phyloP scores from a whole-genome alignment of 2,797 vertebrate genomes.

The Nannoperca obscura region DNA sequence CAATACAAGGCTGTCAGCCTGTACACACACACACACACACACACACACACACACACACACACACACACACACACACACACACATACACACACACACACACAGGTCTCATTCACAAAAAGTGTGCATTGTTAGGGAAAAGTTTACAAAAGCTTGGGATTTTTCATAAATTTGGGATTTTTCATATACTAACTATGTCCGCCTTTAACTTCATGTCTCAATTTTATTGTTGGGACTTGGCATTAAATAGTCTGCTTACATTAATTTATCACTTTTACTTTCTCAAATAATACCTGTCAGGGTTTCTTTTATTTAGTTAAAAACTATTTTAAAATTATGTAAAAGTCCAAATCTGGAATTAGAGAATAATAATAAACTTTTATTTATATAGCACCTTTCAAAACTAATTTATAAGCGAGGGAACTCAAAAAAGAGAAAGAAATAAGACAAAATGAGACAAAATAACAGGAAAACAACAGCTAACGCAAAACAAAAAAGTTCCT shows the following conservation, averaged over 20 bases:
- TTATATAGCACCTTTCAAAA: too few relatives aligned
- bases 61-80: slow-evolving; percentile 1
- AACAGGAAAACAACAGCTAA: too few relatives aligned
- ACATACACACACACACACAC: slow-evolving; percentile 1
- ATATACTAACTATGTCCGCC: neutral
- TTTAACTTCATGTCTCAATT: slow-evolving; percentile 2
- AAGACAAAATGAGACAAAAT: too few relatives aligned
- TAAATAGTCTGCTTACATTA: neutral
- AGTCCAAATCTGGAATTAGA: neutral
- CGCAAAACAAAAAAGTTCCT: too few relatives aligned
- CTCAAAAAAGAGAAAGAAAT: too few relatives aligned
- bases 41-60: slow-evolving; percentile 15
- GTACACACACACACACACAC: slow-evolving; percentile 12
- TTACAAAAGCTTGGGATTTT: neutral
- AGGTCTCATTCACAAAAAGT: slow-evolving; percentile 22
- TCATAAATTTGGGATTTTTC: too few relatives aligned
- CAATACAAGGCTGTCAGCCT: slow-evolving; percentile 49
- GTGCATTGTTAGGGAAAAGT: slow-evolving; percentile 1
- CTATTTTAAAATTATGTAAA: neutral
- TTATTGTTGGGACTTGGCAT: slow-evolving; percentile 8
- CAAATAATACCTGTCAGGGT: neutral
- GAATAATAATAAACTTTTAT: too few relatives aligned
- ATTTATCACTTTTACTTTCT: neutral
- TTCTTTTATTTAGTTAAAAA: neutral
- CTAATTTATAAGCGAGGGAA: too few relatives aligned